Conservation (phyloP, 2,888 invertebrate genomes). For the Tetragnatha montana region DNA sequence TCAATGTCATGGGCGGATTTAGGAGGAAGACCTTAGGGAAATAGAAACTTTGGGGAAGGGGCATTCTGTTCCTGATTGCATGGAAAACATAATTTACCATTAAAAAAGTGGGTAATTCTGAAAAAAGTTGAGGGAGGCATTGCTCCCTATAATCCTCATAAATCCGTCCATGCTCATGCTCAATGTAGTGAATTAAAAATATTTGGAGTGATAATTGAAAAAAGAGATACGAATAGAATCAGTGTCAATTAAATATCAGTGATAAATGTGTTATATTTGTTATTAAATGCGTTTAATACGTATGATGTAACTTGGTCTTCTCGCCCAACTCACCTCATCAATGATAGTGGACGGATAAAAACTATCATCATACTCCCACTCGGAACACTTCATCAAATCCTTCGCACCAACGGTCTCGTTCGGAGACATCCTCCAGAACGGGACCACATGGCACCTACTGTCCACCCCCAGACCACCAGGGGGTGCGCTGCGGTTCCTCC, state of each 20-base stretch:
- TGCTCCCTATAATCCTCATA: too few relatives aligned
- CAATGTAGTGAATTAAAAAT: too few relatives aligned
- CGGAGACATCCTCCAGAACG: conserved; percentile 49
- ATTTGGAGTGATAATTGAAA: too few relatives aligned
- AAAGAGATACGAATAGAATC: too few relatives aligned
- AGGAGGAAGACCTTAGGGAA: too few relatives aligned
- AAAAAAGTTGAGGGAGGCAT: too few relatives aligned
- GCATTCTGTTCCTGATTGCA: too few relatives aligned
- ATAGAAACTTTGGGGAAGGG: too few relatives aligned
- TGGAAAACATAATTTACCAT: too few relatives aligned
- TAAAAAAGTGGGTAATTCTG: too few relatives aligned
- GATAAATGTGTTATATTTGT: background rate
- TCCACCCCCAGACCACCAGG: conserved; percentile 26
- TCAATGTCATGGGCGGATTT: too few relatives aligned
- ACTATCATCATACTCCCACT: conserved; percentile 68
- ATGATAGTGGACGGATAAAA: conserved; percentile 71
- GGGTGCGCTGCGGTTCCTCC: conserved; percentile 48
- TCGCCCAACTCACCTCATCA: conserved; percentile 53
- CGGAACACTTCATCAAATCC: conserved; percentile 53
- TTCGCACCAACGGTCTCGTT: conserved; percentile 33
- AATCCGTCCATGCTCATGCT: too few relatives aligned
- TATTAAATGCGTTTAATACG: background rate
- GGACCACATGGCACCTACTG: conserved; percentile 32
- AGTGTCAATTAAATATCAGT: background rate
- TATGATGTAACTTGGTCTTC: background rate